phyloP scores from a whole-genome alignment of 2,113 vertebrate genomes.

The Dromas ardeola region DNA sequence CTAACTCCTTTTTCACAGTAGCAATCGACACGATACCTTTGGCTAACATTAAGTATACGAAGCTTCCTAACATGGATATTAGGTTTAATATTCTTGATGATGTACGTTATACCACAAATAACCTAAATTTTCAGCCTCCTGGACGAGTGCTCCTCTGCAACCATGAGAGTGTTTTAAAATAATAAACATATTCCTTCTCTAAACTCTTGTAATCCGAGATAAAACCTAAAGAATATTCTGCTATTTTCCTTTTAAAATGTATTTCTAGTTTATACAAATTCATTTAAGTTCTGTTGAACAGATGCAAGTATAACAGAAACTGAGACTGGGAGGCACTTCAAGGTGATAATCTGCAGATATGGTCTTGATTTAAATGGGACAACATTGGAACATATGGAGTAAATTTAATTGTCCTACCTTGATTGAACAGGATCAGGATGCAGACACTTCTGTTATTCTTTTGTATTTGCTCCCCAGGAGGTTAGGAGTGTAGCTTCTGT shows the following conservation, averaged over 20 bases:
- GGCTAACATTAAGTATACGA: background rate
- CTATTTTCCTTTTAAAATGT: background rate
- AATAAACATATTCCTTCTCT: background rate
- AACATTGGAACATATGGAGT: slow-evolving; percentile 65
- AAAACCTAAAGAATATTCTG: background rate
- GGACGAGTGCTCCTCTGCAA: background rate
- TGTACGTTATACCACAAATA: background rate
- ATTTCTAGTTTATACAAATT: slow-evolving; percentile 13
- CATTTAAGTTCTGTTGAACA: slow-evolving; percentile 21
- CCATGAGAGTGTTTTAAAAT: background rate
- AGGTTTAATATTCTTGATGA: background rate
- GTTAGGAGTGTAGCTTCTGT: slow-evolving; percentile 12
- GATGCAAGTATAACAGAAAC: slow-evolving; percentile 58
- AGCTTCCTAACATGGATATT: background rate
- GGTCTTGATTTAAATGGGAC: slow-evolving; percentile 69
- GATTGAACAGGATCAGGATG: slow-evolving; percentile 46
- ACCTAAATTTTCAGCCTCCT: background rate
- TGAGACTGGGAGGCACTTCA: slow-evolving; percentile 18
- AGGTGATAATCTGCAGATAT: slow-evolving; percentile 41
- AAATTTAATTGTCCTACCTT: slow-evolving; percentile 71
- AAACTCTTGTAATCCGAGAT: background rate
- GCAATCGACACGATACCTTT: background rate
- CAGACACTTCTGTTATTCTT: slow-evolving; percentile 53
- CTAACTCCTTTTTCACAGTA: background rate
- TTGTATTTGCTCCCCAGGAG: slow-evolving; percentile 51